Conservation (phyloP, 2,113 vertebrate genomes). For the Notiomystis cincta region DNA sequence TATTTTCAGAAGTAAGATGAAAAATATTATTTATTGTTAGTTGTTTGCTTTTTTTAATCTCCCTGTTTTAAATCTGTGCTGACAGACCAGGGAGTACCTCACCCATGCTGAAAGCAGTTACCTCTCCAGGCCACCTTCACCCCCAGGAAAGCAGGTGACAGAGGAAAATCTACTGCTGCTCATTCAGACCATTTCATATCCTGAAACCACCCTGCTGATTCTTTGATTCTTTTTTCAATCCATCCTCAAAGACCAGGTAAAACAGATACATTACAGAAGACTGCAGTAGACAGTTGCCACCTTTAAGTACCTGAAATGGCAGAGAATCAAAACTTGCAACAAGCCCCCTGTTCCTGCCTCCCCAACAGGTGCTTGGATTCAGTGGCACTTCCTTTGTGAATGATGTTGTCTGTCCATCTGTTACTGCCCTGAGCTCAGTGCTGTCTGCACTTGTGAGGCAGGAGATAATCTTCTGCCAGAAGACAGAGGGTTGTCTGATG, state of each 20-base stretch:
- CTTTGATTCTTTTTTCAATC: not conserved
- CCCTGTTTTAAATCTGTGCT: not conserved
- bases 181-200: not conserved
- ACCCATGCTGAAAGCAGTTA: not conserved
- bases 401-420: conserved; percentile 25
- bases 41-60: not conserved
- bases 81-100: not conserved
- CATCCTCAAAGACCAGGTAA: conserved; percentile 13
- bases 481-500: conserved; percentile 38
- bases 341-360: conserved; percentile 19
- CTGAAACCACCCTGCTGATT: not conserved
- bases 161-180: not conserved
- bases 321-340: conserved; percentile 23
- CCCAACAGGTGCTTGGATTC: conserved; percentile 44
- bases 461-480: conserved; percentile 16
- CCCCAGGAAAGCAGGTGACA: not conserved
- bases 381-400: conserved; percentile 28
- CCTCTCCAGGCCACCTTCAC: not conserved
- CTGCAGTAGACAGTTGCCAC: conserved; percentile 21
- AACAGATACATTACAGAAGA: not conserved
- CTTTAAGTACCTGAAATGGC: conserved; percentile 41
- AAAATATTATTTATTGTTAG: not conserved
- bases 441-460: not conserved
- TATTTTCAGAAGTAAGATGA: not conserved
- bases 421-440: not conserved